Conservation (phyloP, 2,888 invertebrate genomes). For the Cosmorhoe ocellata region DNA sequence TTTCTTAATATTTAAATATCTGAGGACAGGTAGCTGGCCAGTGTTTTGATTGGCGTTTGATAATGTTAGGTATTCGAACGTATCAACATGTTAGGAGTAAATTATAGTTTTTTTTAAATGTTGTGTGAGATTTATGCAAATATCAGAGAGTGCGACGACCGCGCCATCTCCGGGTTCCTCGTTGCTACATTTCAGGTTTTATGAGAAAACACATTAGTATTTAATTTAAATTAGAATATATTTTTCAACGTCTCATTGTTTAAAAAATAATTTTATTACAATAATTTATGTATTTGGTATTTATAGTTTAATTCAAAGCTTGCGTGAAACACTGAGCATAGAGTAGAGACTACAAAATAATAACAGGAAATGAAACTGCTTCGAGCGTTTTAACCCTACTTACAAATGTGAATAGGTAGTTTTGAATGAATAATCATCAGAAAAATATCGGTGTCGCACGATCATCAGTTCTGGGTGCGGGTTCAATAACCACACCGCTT, state of each 20-base stretch:
- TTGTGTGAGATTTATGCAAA: constrained; percentile 57
- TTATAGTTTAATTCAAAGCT: too few species aligned
- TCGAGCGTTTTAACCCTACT: constrained; percentile 1
- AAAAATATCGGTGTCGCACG: constrained; percentile 20
- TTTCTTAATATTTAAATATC: constrained; percentile 46
- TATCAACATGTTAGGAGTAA: constrained; percentile 31
- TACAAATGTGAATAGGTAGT: constrained; percentile 3
- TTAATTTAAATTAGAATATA: neutral
- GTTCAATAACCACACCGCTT: constrained; percentile 64
- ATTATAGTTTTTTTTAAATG: constrained; percentile 53
- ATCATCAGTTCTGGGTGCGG: constrained; percentile 52
- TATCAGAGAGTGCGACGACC: constrained; percentile 61
- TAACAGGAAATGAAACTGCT: neutral
- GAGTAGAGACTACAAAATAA: neutral
- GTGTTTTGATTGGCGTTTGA: constrained; percentile 48
- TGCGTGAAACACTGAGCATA: too few species aligned
- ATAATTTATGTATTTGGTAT: too few species aligned
- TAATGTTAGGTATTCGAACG: constrained; percentile 40
- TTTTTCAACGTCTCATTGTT: neutral
- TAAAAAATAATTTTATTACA: too few species aligned
- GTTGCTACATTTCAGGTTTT: constrained; percentile 13
- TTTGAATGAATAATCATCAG: constrained; percentile 13
- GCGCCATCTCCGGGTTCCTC: constrained; percentile 36
- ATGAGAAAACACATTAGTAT: neutral
- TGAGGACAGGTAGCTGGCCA: constrained; percentile 71